A percentile compares a stretch with the other conserved stretches of the same genome.
These are phyloP conservation scores for Erebia ligea DNA, from an alignment of 2,888 invertebrate species.

Conservation along the genomic window DNA sequence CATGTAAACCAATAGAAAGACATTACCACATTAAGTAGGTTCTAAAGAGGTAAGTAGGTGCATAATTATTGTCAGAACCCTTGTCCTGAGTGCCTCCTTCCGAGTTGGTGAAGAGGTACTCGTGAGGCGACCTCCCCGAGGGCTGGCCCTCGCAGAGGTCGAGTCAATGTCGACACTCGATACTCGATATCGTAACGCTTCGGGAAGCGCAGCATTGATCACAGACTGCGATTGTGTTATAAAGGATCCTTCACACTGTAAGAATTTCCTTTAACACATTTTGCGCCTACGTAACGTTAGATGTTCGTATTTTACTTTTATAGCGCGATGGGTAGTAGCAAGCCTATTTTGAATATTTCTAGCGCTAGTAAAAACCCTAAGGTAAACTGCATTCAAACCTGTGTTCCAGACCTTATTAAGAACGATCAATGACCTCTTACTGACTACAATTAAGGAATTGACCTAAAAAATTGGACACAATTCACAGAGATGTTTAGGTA, in stretches of 20 bases:
- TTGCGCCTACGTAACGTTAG: no score
- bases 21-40: neutral
- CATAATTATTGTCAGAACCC: neutral
- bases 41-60: neutral
- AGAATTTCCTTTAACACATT: no score
- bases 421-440: no score
- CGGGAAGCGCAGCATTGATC: conserved; percentile 20
- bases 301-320: no score
- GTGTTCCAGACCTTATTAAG: no score
- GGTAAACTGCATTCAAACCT: no score
- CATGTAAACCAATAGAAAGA: neutral
- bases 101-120: neutral
- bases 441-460: no score
- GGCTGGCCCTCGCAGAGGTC: conserved; percentile 32
- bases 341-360: no score
- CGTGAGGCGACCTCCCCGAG: conserved; percentile 9
- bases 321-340: no score
- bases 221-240: neutral
- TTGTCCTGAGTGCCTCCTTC: neutral
- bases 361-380: no score
- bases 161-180: conserved; percentile 34
- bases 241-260: neutral
- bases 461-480: no score
- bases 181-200: conserved; percentile 13
- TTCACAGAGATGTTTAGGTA: no score